Base-by-base conservation (phyloP, 2,113 vertebrate genomes). In the Oryzias melastigma region DNA sequence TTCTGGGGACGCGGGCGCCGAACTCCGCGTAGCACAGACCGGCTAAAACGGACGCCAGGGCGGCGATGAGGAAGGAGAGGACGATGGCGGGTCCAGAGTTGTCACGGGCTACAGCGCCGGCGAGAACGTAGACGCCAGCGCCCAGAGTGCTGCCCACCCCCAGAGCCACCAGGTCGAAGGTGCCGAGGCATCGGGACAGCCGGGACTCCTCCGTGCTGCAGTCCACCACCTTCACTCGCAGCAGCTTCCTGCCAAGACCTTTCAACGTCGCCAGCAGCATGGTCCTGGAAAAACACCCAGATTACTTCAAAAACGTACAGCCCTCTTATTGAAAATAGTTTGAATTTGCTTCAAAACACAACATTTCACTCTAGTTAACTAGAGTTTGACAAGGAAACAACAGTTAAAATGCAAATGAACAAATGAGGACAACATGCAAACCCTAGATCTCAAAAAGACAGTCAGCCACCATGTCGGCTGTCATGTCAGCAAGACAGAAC, bases 21-120 rank as follows among this genome's bases (percentile, higher is more conserved):
- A 99, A 99, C 86, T 99, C 97, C 1, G 93, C 95, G 0, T 98
- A 99, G 87, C 97, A 98, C 62, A 99, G 91, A 17, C 97, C 97
- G 0, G 96, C 97, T 78, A 99, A 86, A 54, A 98, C 95, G 0
- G 97, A 98, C 16, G 96, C 95, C 73, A 96, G 63, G 0, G 96
- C 95, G 0, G 97, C 96, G 0, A 98, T 94, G 75, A 99, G 82
- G 87, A 99, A 99, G 48, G 94, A 98, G 65, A 99, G 86, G 50
- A 99, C 91, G 0, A 99, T 98, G 80, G 95, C 94, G 0, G 97
- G 96, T 22, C 96, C 97, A 0, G 96, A 88, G 0, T 92, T 83
- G 3, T 92, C 89, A 0, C 95, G 87, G 6, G 97, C 96, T 53
- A 99, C 97, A 0, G 95, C 94, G 10, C 97, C 97, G 0, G 97